Evolutionary conservation across 2,797 vertebrate species (phyloP).

Genomic region (Melanotaenia maccullochi): DNA sequence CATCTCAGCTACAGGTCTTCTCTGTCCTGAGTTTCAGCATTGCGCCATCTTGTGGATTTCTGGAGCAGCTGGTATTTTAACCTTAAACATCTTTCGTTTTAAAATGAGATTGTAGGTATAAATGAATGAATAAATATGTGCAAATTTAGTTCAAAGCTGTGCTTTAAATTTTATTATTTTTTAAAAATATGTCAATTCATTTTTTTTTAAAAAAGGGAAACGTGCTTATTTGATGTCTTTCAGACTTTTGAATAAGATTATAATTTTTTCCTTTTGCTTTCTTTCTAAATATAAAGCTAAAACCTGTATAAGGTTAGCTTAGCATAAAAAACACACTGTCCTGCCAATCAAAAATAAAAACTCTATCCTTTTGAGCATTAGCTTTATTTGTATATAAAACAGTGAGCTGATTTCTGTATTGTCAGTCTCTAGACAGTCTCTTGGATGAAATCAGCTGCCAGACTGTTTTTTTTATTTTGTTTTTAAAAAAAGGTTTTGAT

Average conservation of each 20-base stretch:
- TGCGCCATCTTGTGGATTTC: constrained; percentile 57
- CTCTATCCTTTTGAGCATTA: neutral
- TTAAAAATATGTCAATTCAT: neutral
- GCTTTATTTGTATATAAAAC: neutral
- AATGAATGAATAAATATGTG: neutral
- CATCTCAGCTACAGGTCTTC: constrained; percentile 20
- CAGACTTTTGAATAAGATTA: neutral
- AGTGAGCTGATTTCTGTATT: neutral
- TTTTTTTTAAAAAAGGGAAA: neutral
- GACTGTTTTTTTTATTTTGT: too few relatives aligned
- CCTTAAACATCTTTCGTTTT: neutral
- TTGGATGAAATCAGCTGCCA: too few relatives aligned
- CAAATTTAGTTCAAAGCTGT: constrained; percentile 15
- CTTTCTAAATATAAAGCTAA: neutral
- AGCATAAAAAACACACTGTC: neutral
- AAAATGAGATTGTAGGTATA: neutral
- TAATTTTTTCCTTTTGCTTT: neutral
- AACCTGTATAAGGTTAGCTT: constrained; percentile 3
- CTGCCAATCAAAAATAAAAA: neutral
- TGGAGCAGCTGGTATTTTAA: constrained; percentile 35
- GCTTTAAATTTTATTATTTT: constrained; percentile 9
- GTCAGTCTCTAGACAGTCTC: neutral
- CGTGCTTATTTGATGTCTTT: neutral
- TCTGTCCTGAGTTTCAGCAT: constrained; percentile 61
- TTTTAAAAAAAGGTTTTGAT: too few relatives aligned